Evolutionary conservation across 2,113 vertebrate genomes (phyloP), one percentile per base, ranked within the genome.

Genomic region (Hippoglossus stenolepis): DNA sequence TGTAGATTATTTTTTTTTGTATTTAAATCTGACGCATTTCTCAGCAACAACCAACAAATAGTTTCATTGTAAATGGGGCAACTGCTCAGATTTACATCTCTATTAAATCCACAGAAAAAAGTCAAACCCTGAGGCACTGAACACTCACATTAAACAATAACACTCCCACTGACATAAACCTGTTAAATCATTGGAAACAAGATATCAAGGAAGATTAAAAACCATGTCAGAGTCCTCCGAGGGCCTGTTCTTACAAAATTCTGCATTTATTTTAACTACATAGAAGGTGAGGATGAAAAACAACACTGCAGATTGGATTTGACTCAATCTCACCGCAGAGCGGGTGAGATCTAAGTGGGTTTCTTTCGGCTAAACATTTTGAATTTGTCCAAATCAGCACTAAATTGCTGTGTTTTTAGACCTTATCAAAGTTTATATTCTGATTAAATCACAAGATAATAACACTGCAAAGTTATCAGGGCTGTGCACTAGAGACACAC

Each of bases 201-300:
- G 35, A 67, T 38, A 49, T 68, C 63, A 45, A 64, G 57, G 69
- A n/a, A n/a, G 59, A 86, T 85, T 80, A 69, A 83, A 80, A 87
- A 73, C 24, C 17, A 28, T 49, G 72, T 68, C 40, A 68, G 60
- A 67, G 51, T 73, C 56, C 10, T 70, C 70, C 8, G 2, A 73
- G 54, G 75, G 35, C 17, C 57, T 63, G 57, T 60, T 74, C 64
- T 60, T 58, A 58, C 6, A 74, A 59, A 31, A 64, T 40, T 28
- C 40, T 23, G 4, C 5, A 18, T 57, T 73, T 20, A 61, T 51
- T 66, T 21, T 31, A 65, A 26, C 10, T 23, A 23, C 15, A 21
- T 13, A 54, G 54, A 31, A 21, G 24, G n/a, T 59, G 51, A 65
- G 69, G 57, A 4, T 4, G 2, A 58, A 21, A 26, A 45, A 35